Conservation (phyloP, 2,888 invertebrate genomes). For the Megamerina dolium region DNA sequence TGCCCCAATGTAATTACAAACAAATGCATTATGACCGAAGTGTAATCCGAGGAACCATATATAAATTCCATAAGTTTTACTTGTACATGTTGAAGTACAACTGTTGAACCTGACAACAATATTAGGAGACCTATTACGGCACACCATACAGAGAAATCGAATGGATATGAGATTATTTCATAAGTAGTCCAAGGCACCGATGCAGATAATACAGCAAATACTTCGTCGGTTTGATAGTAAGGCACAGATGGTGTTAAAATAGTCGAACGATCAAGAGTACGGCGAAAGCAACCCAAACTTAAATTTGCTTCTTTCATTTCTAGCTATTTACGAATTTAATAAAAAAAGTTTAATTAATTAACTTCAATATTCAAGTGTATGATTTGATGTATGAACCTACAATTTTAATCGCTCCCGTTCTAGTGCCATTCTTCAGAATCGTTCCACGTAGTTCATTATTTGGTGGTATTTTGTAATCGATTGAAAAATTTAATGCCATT, state of each 20-base stretch:
- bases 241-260: conserved; percentile 18
- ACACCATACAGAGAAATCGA: conserved; percentile 24
- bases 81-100: conserved; percentile 5
- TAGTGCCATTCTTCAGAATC: conserved; percentile 11
- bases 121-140: conserved; percentile 12
- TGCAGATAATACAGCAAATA: conserved; percentile 19
- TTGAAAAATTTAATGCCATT: conserved; percentile 9
- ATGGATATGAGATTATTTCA: conserved; percentile 26
- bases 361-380: neutral
- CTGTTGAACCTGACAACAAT: conserved; percentile 3
- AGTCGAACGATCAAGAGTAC: conserved; percentile 20
- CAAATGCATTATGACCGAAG: conserved; percentile 5
- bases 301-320: conserved; percentile 21
- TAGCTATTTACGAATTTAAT: too few relatives aligned
- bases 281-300: conserved; percentile 26
- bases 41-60: conserved; percentile 10
- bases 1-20: conserved; percentile 17
- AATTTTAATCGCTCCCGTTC: conserved; percentile 21
- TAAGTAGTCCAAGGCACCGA: conserved; percentile 22
- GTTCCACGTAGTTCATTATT: conserved; percentile 24
- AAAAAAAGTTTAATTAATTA: neutral
- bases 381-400: conserved; percentile 10
- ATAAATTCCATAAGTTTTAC: conserved; percentile 11
- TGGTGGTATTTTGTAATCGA: conserved; percentile 17
- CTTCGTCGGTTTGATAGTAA: conserved; percentile 24